Evolutionary conservation across 2,113 vertebrate species (phyloP).

Genomic region (Clarias magur): DNA sequence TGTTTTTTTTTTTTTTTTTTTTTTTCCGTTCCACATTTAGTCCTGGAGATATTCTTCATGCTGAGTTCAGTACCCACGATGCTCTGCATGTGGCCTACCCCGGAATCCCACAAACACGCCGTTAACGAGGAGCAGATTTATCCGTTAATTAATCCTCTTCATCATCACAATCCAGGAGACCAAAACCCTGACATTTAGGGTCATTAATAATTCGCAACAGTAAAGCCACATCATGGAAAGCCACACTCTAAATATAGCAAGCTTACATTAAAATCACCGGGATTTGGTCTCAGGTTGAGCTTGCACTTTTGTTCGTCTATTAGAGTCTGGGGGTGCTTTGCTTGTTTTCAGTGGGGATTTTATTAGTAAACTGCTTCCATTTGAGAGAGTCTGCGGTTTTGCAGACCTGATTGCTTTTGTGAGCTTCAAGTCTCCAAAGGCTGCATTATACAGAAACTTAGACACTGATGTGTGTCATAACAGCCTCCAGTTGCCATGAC

Average conservation of each 20-base stretch:
- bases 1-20: background rate
- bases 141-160: conserved; percentile 40
- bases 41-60: conserved; percentile 21
- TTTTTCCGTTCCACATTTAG: conserved; percentile 21
- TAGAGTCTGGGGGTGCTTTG: background rate
- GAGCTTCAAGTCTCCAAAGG: conserved; percentile 31
- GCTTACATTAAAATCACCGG: conserved; percentile 10
- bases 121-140: conserved; percentile 46
- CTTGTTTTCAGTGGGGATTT: conserved; percentile 29
- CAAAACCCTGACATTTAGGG: conserved; percentile 38
- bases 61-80: conserved; percentile 36
- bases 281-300: conserved; percentile 22
- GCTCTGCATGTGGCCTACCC: conserved; percentile 30
- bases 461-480: conserved; percentile 50
- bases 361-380: conserved; percentile 43
- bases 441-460: conserved; percentile 48
- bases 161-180: conserved; percentile 36
- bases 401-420: conserved; percentile 42
- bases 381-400: conserved; percentile 35
- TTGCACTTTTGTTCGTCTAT: conserved; percentile 27
- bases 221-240: conserved; percentile 29
- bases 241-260: conserved; percentile 18
- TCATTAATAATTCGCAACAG: conserved; percentile 42
- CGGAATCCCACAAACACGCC: conserved; percentile 21
- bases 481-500: conserved; percentile 51